Conservation (phyloP, 2,888 invertebrate species). For the Drosophila subsilvestris region DNA sequence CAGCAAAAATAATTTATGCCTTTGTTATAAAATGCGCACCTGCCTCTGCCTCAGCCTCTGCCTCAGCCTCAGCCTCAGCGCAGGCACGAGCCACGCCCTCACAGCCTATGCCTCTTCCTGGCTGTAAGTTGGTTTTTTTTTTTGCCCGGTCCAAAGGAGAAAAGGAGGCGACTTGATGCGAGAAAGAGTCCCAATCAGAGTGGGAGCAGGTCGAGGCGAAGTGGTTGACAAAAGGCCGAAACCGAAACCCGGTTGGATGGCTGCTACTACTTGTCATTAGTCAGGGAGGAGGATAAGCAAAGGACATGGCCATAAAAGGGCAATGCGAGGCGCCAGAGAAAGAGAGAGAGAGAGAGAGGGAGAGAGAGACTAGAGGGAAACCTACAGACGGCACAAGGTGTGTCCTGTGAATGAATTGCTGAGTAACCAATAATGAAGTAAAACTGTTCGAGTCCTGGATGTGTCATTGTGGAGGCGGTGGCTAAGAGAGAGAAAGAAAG, state of each 20-base stretch:
- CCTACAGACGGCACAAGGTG: conserved; percentile 57
- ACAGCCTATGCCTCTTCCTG: conserved; percentile 3
- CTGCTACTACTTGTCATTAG: conserved; percentile 71
- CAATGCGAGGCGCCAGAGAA: conserved; percentile 52
- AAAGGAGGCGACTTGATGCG: conserved; percentile 63
- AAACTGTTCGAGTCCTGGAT: conserved; percentile 66
- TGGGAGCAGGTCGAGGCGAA: conserved; percentile 54
- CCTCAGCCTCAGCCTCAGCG: conserved; percentile 43
- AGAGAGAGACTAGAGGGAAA: conserved; percentile 13
- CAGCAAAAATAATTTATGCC: conserved; percentile 80
- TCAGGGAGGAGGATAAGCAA: conserved; percentile 74
- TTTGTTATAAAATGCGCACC: conserved; percentile 77
- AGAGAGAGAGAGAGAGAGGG: background rate
- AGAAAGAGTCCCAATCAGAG: conserved; percentile 7
- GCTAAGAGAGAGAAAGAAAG: conserved; percentile 8
- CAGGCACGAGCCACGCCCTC: conserved; percentile 46
- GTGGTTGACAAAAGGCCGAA: conserved; percentile 71
- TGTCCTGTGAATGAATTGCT: conserved; percentile 82
- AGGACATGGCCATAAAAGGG: conserved; percentile 77
- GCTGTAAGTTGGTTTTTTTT: conserved; percentile 54
- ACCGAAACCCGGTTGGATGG: conserved; percentile 52
- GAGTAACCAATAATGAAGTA: conserved; percentile 81
- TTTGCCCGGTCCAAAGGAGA: conserved; percentile 52
- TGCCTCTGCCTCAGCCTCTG: conserved; percentile 44
- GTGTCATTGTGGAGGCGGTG: conserved; percentile 68